These are phyloP conservation scores for Drosophila serrata DNA, from an alignment of 1,140 invertebrate species.

Conservation along the genomic window DNA sequence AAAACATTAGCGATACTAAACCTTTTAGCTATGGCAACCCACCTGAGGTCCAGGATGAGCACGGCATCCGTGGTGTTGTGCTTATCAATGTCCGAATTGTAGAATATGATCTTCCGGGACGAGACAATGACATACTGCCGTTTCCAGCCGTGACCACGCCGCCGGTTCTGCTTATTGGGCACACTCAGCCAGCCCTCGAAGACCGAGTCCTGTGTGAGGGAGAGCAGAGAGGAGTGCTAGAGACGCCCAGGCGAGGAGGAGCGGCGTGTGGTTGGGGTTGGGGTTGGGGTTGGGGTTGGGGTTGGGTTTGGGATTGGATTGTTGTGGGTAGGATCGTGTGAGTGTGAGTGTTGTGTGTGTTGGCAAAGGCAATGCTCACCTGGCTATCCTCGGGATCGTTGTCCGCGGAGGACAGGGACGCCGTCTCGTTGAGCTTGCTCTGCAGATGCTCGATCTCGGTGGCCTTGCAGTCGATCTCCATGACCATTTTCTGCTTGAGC, in stretches of 20 bases:
- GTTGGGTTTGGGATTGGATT: not conserved
- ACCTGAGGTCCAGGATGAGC: slow-evolving; percentile 98
- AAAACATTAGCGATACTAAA: not conserved
- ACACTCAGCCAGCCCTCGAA: slow-evolving; percentile 98
- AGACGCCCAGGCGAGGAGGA: slow-evolving; percentile 28
- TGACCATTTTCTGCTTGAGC: slow-evolving; percentile 92
- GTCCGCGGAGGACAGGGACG: slow-evolving; percentile 95
- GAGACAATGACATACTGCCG: slow-evolving; percentile 99
- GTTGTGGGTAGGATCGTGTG: slow-evolving; percentile 4
- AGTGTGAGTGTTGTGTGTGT: slow-evolving; percentile 28
- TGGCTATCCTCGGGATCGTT: slow-evolving; percentile 92
- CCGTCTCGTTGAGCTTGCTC: slow-evolving; percentile 95
- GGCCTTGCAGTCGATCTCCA: slow-evolving; percentile 98
- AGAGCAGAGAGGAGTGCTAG: slow-evolving; percentile 83
- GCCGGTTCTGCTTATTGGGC: slow-evolving; percentile 97
- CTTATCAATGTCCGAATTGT: slow-evolving; percentile 97
- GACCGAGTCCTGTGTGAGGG: slow-evolving; percentile 89
- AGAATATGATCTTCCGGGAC: slow-evolving; percentile 98
- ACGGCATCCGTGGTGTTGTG: slow-evolving; percentile 96
- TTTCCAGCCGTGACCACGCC: slow-evolving; percentile 96
- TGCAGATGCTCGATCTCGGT: slow-evolving; percentile 97
- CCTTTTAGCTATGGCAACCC: slow-evolving; percentile 5
- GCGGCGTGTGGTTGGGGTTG: slow-evolving; percentile 17
- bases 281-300: not conserved
- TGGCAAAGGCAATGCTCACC: slow-evolving; percentile 33